Base-by-base conservation (phyloP, 2,797 vertebrate species). In the Acanthornis magna region DNA sequence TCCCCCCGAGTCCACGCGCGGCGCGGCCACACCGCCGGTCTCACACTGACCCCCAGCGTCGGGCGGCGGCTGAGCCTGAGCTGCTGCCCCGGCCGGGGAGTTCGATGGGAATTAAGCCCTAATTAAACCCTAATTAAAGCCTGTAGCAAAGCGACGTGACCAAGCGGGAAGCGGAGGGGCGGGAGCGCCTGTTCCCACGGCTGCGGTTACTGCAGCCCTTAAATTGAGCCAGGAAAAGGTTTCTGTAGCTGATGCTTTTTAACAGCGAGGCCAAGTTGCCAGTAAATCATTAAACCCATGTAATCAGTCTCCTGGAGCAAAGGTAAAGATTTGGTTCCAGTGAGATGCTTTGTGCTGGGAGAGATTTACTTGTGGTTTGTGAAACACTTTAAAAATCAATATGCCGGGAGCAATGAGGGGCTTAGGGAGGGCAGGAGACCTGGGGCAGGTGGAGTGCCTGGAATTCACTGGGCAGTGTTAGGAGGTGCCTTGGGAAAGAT, bases 31-130 rank as follows among this genome's bases (percentile, higher is more conserved):
- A 58, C 45, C 73, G 66, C 73, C 66, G 66, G 73, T 89, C 73
- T 77, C 87, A 89, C 88, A 89, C 80, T 89, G 88, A 89, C 88
- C 88, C 88, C 88, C 88, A 89, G 88, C 88, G 88, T 78, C 73
- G 53, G 66, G 60, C 60, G 60, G 60, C 26, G 60, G 53, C 66
- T 54, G 80, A 90, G 79, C 58, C 87, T 58, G 38, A 47, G 53
- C 73, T 15, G 53, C 80, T 72, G 66, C 53, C 80, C 88, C 60
- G 66, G 60, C 73, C 67, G 53, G 60, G 34, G 43, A 36, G 26
- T 71, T 71, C 65, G 18, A 16, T 23, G 30, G 42, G 16, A 85
- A 84, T 73, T 23, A 72, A 48, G 61, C 53, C 60, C 61, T 21
- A 20, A 73, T 87, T 57, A 58, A 51, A 29, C 7, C 36, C 66